Evolutionary conservation across 2,888 invertebrate genomes (phyloP), one percentile per base, ranked within the genome.

Genomic region (Serrognathus titanus): DNA sequence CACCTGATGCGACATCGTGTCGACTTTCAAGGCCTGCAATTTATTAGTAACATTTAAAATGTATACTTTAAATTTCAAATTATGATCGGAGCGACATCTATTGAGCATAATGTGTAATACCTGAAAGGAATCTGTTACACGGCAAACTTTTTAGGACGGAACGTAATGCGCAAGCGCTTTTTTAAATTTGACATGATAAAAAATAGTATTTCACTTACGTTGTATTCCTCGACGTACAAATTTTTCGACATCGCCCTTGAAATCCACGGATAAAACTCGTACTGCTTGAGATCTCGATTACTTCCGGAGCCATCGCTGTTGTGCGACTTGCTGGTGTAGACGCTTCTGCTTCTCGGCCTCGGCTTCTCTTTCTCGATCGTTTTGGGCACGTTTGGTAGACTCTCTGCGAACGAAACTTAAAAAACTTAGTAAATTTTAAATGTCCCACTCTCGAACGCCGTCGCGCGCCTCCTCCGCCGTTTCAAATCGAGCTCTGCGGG

Each of bases 291-390:
- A 6, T 84, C 84, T 54, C 83, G 75, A 3, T 81, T 80, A 59
- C 82, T 82, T 61, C 80, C 81, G 71, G 81, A 81, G 69, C 82
- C 82, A 70, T 84, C 84, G 71, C 82, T 82, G 77, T 81, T 80
- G 72, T 85, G 85, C 47, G 85, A 85, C 73, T 85, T 86, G 54
- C 86, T 83, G 47, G 86, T 85, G 69, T 86, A 87, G 53, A 87
- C 83, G 62, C 76, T 76, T 53, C 76, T 68, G 75, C 86, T 87
- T 65, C 87, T 80, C 8, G 85, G 86, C 62, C 86, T 81, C 45
- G 84, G 81, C 37, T 82, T 64, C 53, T 73, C 74, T 63, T 75
- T 73, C 59, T 59, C 58, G 38, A 48, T 51, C 37, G 52, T 62
- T 60, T 67, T 75, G 56, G 71, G 70, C 60, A 76, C 68, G 64